Evolutionary conservation across 2,113 vertebrate genomes (phyloP).

Genomic region (Amphiprion ocellaris): DNA sequence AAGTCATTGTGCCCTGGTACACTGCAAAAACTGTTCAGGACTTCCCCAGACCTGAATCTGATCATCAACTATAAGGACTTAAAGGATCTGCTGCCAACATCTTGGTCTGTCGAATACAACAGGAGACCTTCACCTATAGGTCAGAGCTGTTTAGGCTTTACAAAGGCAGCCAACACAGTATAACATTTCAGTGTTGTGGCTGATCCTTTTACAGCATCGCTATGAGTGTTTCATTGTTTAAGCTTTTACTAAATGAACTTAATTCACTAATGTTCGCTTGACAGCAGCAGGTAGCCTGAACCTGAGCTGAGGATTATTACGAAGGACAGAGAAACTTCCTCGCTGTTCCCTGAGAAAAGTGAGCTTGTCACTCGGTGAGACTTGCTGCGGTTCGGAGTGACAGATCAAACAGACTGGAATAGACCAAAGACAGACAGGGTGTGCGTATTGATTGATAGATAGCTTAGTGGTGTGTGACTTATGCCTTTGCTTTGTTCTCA

Average conservation of each 20-base stretch:
- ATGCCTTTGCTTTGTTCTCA: slow-evolving; percentile 34
- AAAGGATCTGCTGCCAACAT: too few relatives aligned
- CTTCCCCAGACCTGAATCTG: too few relatives aligned
- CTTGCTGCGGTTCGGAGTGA: slow-evolving; percentile 35
- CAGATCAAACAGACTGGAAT: slow-evolving; percentile 69
- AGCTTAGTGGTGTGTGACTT: slow-evolving; percentile 49
- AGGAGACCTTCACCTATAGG: too few relatives aligned
- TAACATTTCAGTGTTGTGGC: too few relatives aligned
- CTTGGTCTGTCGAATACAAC: too few relatives aligned
- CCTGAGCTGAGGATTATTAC: slow-evolving; percentile 48
- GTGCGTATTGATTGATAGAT: slow-evolving; percentile 60
- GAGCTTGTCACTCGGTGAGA: slow-evolving; percentile 55
- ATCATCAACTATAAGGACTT: too few relatives aligned
- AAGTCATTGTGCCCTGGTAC: too few relatives aligned
- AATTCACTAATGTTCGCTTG: slow-evolving; percentile 12
- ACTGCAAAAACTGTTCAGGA: too few relatives aligned
- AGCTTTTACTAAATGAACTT: slow-evolving; percentile 22
- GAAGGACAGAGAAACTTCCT: slow-evolving; percentile 54
- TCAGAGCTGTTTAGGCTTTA: too few relatives aligned
- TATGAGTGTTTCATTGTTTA: slow-evolving; percentile 6
- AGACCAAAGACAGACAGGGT: slow-evolving; percentile 60
- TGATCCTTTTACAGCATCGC: background rate
- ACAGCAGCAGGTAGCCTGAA: slow-evolving; percentile 46
- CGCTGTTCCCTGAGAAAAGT: slow-evolving; percentile 23
- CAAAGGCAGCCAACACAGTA: too few relatives aligned